A percentile compares a stretch with the other conserved stretches of the same genome.
Conservation (phyloP, 1,140 invertebrate species). For the Drosophila funebris region DNA sequence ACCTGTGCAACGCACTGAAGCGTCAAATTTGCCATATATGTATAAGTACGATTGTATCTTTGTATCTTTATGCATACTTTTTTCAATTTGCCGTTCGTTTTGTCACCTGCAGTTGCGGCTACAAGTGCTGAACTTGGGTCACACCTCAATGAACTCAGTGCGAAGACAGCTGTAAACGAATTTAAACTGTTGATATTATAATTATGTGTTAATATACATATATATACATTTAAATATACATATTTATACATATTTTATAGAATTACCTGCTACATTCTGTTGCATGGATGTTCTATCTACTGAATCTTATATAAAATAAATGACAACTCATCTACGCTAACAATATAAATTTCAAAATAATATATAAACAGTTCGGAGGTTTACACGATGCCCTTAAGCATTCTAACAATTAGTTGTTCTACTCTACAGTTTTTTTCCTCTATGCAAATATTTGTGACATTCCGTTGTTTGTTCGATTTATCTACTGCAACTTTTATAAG, state of each 20-base stretch:
- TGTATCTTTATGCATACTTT: constrained; percentile 17
- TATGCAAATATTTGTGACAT: too few relatives aligned
- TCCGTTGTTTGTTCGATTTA: background rate
- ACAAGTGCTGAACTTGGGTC: constrained; percentile 20
- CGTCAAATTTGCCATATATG: constrained; percentile 24
- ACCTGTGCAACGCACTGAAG: constrained; percentile 36
- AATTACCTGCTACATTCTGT: background rate
- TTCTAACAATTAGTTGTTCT: too few relatives aligned
- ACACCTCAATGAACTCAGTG: constrained; percentile 28
- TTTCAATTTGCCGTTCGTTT: constrained; percentile 24
- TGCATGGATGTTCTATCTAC: background rate
- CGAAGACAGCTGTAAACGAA: background rate
- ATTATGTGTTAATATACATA: background rate
- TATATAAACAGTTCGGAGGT: too few relatives aligned
- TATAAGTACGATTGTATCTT: constrained; percentile 9
- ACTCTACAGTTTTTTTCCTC: too few relatives aligned
- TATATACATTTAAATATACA: too few relatives aligned
- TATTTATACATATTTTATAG: too few relatives aligned
- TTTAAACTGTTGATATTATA: constrained; percentile 34
- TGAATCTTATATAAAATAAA: too few relatives aligned
- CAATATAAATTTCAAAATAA: too few relatives aligned
- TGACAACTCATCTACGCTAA: too few relatives aligned
- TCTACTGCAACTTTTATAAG: background rate
- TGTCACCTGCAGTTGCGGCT: constrained; percentile 21
- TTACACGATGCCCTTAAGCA: too few relatives aligned